Percentiles rank a stretch among this genome's conserved stretches.
phyloP scores from a whole-genome alignment of 2,113 vertebrate genomes.

The Melospiza georgiana region DNA sequence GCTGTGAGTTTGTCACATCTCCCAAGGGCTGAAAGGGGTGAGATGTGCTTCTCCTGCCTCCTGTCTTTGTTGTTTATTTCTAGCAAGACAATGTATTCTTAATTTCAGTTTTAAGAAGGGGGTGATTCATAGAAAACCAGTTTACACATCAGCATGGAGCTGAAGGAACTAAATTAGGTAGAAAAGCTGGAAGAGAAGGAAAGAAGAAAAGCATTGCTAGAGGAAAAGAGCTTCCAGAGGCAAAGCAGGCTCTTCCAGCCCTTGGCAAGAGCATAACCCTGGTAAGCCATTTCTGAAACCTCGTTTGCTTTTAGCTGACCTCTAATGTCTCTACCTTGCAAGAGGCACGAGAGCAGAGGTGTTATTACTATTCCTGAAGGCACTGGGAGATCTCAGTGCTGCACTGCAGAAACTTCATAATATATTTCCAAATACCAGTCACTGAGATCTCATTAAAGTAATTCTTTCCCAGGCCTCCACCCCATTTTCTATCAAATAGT shows the following conservation, averaged over 20 bases:
- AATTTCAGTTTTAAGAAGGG: not conserved
- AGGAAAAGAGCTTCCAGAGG: not conserved
- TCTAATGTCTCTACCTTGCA: not conserved
- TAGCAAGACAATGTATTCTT: not conserved
- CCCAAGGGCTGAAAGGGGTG: not conserved
- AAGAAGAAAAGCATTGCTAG: not conserved
- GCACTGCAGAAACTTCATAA: not conserved
- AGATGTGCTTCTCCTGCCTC: not conserved
- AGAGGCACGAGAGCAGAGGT: not conserved
- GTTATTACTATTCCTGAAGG: not conserved
- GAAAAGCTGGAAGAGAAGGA: not conserved
- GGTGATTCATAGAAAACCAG: not conserved
- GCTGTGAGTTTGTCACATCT: not conserved
- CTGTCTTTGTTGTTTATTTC: not conserved
- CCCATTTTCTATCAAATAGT: constrained; percentile 14
- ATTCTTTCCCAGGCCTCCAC: not conserved
- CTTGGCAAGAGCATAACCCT: rapidly evolving
- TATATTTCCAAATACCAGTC: constrained; percentile 22
- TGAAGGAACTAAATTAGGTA: not conserved
- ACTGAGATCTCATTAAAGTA: not conserved
- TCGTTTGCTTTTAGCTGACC: not conserved
- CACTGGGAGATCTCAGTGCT: not conserved
- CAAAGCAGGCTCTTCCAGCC: not conserved
- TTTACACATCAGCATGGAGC: not conserved
- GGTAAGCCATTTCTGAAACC: not conserved